Evolutionary conservation across 2,888 invertebrate species (phyloP).

Genomic region (Phoronis australis): DNA sequence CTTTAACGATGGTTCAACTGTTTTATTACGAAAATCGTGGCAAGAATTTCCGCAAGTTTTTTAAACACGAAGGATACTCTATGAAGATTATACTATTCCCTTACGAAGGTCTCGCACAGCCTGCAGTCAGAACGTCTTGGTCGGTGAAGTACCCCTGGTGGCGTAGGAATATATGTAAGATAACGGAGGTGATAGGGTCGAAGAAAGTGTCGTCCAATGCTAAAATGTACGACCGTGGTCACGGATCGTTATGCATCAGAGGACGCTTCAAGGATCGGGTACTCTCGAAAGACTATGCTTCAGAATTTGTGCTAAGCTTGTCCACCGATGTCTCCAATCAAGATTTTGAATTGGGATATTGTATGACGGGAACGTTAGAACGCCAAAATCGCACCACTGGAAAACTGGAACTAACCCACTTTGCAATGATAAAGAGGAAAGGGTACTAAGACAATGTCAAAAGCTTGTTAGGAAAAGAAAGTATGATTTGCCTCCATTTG

Average conservation of each 20-base stretch:
- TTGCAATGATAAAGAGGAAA: slow-evolving; percentile 76
- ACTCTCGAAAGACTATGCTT: slow-evolving; percentile 14
- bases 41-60: slow-evolving; percentile 74
- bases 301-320: slow-evolving; percentile 61
- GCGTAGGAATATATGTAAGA: slow-evolving; percentile 68
- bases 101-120: slow-evolving; percentile 83
- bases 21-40: slow-evolving; percentile 74
- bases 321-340: slow-evolving; percentile 79
- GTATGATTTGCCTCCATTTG: too few species aligned
- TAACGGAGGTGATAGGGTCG: slow-evolving; percentile 76
- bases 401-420: slow-evolving; percentile 78
- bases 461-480: too few species aligned
- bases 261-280: slow-evolving; percentile 64
- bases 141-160: too few species aligned
- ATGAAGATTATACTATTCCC: slow-evolving; percentile 81
- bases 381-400: slow-evolving; percentile 69
- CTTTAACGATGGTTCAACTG: slow-evolving; percentile 61
- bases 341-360: slow-evolving; percentile 85
- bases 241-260: slow-evolving; percentile 73
- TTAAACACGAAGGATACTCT: slow-evolving; percentile 74
- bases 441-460: slow-evolving; percentile 56
- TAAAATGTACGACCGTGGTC: slow-evolving; percentile 73
- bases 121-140: slow-evolving; percentile 83
- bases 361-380: slow-evolving; percentile 80
- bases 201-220: slow-evolving; percentile 72